phyloP scores from a whole-genome alignment of 2,888 invertebrate genomes.

The Oscheius sp. region DNA sequence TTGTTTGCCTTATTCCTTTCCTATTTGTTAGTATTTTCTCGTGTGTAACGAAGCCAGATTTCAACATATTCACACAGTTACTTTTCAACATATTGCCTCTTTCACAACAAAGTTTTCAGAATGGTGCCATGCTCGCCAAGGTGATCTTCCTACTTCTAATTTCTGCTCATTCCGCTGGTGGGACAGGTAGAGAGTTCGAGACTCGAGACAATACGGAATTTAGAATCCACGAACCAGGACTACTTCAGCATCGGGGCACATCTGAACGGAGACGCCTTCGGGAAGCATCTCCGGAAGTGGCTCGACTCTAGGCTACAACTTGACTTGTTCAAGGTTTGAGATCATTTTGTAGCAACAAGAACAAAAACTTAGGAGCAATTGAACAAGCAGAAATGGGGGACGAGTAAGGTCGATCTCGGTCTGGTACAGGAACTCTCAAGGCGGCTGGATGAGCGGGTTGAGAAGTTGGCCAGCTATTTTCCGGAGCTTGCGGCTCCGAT shows the following conservation, averaged over 20 bases:
- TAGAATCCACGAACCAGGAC: constrained; percentile 19
- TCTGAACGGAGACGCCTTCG: constrained; percentile 31
- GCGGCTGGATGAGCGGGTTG: neutral
- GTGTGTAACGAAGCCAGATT: no score
- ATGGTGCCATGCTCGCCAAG: constrained; percentile 3
- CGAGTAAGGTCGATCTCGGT: neutral
- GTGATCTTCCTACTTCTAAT: no score
- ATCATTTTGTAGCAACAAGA: neutral
- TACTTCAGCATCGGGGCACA: constrained; percentile 37
- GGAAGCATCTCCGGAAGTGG: constrained; percentile 21
- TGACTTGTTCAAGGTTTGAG: constrained; percentile 15
- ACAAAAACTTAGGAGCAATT: constrained; percentile 7
- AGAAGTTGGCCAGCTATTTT: neutral
- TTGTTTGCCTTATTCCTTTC: no score
- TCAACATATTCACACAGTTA: no score
- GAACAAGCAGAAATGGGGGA: neutral
- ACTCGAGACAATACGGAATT: neutral
- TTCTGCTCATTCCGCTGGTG: no score
- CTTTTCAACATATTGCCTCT: no score
- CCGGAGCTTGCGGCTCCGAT: constrained; percentile 15
- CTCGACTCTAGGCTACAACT: constrained; percentile 8
- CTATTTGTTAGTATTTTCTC: no score
- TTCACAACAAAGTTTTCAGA: constrained; percentile 7
- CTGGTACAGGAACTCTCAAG: constrained; percentile 4
- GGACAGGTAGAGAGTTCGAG: no score